Percentiles rank a stretch among this genome's conserved stretches.
Conservation (phyloP, 2,888 invertebrate genomes). For the Pterostichus madidus region DNA sequence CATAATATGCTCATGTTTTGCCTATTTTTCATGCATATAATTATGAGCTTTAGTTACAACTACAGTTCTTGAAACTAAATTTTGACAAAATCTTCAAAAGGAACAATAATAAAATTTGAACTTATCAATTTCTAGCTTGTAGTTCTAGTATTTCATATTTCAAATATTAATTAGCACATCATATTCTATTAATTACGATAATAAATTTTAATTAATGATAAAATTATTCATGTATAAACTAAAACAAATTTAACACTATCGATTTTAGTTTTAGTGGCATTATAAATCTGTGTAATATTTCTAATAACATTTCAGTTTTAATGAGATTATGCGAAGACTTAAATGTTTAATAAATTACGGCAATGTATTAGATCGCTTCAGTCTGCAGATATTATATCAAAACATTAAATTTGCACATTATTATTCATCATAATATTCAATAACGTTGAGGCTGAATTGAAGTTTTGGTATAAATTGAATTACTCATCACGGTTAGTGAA, state of each 20-base stretch:
- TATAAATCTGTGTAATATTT: slow-evolving; percentile 4
- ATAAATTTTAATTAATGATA: too few relatives aligned
- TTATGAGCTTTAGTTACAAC: too few relatives aligned
- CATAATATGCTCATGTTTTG: too few relatives aligned
- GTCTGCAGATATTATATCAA: neutral
- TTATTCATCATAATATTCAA: slow-evolving; percentile 41
- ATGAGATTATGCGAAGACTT: slow-evolving; percentile 8
- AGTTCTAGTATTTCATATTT: too few relatives aligned
- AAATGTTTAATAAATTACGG: slow-evolving; percentile 28
- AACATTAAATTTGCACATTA: slow-evolving; percentile 27
- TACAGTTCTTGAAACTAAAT: too few relatives aligned
- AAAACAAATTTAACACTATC: neutral
- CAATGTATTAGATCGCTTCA: neutral
- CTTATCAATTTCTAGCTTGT: too few relatives aligned
- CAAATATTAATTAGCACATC: too few relatives aligned
- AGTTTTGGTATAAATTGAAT: slow-evolving; percentile 28
- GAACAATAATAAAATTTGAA: too few relatives aligned
- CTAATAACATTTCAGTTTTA: slow-evolving; percentile 10
- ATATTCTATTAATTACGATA: too few relatives aligned
- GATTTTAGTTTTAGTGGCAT: neutral
- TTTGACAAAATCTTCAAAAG: too few relatives aligned
- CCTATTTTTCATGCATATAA: too few relatives aligned
- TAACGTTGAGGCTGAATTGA: slow-evolving; percentile 5
- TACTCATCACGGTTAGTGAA: slow-evolving; percentile 3
- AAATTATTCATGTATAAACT: too few relatives aligned